phyloP scores from a whole-genome alignment of 2,113 vertebrate species.

The Elgaria multicarinata region DNA sequence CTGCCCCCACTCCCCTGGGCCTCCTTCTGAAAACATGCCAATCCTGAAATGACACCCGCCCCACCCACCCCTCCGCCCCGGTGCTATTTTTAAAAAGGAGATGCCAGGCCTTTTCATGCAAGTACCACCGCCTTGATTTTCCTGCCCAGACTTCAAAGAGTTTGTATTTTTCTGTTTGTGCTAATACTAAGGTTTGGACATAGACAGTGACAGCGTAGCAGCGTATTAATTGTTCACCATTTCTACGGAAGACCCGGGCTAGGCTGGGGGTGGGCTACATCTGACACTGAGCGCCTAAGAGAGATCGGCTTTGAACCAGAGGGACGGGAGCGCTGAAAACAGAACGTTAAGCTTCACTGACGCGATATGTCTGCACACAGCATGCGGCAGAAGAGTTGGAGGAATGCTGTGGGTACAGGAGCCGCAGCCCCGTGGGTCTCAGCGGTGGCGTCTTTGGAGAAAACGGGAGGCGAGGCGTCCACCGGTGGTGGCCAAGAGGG shows the following conservation, averaged over 20 bases:
- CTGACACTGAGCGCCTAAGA: background rate
- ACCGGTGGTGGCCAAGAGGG: constrained; percentile 29
- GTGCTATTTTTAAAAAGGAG: constrained; percentile 33
- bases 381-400: constrained; percentile 36
- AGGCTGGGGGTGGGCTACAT: background rate
- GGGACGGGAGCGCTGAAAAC: constrained; percentile 23
- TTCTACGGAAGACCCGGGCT: background rate
- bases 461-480: constrained; percentile 51
- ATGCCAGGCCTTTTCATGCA: constrained; percentile 61
- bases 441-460: constrained; percentile 9
- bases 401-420: constrained; percentile 13
- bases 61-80: constrained; percentile 52
- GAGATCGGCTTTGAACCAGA: constrained; percentile 35
- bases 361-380: constrained; percentile 12
- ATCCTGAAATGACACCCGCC: background rate
- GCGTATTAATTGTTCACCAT: constrained; percentile 34
- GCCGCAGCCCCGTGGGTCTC: constrained; percentile 32
- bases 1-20: background rate
- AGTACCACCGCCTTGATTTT: constrained; percentile 60
- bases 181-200: background rate
- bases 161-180: constrained; percentile 29
- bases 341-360: constrained; percentile 35
- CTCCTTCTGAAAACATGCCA: background rate
- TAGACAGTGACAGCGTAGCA: constrained; percentile 63
- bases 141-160: constrained; percentile 54